A percentile compares a stretch with the other conserved stretches of the same genome.
Evolutionary conservation across 2,797 vertebrate genomes (phyloP).

Genomic region (Falco concolor): DNA sequence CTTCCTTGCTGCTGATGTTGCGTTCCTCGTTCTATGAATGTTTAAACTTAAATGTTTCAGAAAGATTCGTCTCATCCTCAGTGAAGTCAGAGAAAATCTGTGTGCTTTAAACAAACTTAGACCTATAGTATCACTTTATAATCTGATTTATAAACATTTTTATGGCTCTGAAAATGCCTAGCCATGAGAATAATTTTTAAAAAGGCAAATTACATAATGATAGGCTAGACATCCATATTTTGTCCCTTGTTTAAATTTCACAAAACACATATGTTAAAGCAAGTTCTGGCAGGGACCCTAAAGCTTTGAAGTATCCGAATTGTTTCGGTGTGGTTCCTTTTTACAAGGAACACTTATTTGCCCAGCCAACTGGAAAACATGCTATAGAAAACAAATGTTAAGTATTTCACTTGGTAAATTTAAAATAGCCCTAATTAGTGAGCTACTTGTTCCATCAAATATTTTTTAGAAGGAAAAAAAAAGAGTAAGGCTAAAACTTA

Average conservation of each 20-base stretch:
- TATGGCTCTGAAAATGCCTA: not conserved
- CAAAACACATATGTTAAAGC: slow-evolving; percentile 9
- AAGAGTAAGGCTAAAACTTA: slow-evolving; percentile 19
- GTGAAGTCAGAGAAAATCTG: not conserved
- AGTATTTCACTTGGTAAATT: slow-evolving; percentile 61
- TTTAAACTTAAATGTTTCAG: not conserved
- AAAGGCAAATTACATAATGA: slow-evolving; percentile 16
- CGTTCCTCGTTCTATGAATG: not conserved
- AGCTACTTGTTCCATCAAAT: slow-evolving; percentile 66
- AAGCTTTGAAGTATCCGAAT: slow-evolving; percentile 32
- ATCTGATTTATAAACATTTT: not conserved
- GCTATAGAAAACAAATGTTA: slow-evolving; percentile 31
- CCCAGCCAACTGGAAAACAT: slow-evolving; percentile 28
- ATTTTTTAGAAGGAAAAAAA: slow-evolving; percentile 55
- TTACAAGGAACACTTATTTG: slow-evolving; percentile 52
- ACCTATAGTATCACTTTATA: not conserved
- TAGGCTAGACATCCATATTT: not conserved
- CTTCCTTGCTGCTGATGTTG: not conserved
- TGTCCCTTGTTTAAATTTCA: slow-evolving; percentile 18
- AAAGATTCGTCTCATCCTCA: not conserved
- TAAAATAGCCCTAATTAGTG: slow-evolving; percentile 60
- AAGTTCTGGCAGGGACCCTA: not conserved
- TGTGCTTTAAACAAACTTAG: not conserved
- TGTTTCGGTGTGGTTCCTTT: slow-evolving; percentile 53
- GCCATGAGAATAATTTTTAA: not conserved